Base-by-base conservation (phyloP, 2,113 vertebrate species). In the Myiagra hebetior region DNA sequence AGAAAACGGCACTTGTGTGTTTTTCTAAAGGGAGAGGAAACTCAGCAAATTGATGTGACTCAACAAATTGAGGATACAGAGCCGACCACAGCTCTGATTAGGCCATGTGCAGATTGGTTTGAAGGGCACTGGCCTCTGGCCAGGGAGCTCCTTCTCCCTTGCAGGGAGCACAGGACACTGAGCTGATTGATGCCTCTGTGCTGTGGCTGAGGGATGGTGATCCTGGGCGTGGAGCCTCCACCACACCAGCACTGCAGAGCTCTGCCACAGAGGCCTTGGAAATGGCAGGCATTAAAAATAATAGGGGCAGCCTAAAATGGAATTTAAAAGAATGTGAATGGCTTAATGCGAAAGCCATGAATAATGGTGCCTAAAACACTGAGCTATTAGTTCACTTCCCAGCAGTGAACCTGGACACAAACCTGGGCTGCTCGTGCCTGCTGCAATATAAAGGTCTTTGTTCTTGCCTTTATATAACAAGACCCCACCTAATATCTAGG, bases 31-130 rank as follows among this genome's bases (percentile, higher is more conserved):
- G 87, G 78, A 94, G 85, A 95, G 94, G 82, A 90, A 95, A 92
- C 75, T 89, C 93, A 95, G 74, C 89, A 91, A 93, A 96, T 96
- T 93, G 93, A 95, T 94, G 90, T 96, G 91, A 95, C 95, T 96
- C 93, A 97, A 81, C 90, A 89, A 97, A 97, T 88, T 44, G 93
- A 95, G 92, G 77, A 76, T 84, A 65, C 68, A 76, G 93, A 91
- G 20, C 84, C 82, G 76, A 91, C 75, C 76, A 64, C 49, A 77
- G 89, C 76, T 67, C 91, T 59, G 95, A 95, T 95, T 73, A 96
- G 89, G 59, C 82, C 73, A 31, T 80, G 92, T 89, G 87, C 93
- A 79, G 92, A 64, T 78, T 18, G 62, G 78, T 85, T 85, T 96
- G 95, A 91, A 72, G 89, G 79, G 77, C 4, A 1, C 77, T 96